A percentile compares a stretch with the other conserved stretches of the same genome.
Evolutionary conservation across 1,140 invertebrate species (phyloP).

Genomic region (Papilio polytes): DNA sequence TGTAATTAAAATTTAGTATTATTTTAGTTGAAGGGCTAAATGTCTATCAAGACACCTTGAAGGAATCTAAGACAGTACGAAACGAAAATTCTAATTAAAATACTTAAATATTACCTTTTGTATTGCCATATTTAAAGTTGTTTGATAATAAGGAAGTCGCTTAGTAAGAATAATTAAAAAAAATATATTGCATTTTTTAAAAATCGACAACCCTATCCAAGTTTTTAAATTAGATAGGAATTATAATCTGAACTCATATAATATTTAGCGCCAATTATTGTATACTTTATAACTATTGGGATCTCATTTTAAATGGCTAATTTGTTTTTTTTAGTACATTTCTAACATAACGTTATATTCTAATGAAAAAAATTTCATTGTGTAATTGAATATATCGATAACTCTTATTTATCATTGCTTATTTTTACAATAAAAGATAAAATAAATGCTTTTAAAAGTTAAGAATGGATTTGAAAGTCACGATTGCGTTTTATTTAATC

Average conservation of each 20-base stretch:
- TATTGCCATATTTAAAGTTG: neutral
- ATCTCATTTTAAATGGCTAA: neutral
- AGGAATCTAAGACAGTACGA: neutral
- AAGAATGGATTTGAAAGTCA: slow-evolving; percentile 14
- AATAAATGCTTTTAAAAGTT: slow-evolving; percentile 14
- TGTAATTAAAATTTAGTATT: neutral
- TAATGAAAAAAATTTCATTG: neutral
- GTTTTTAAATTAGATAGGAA: too few relatives aligned
- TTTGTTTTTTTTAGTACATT: neutral
- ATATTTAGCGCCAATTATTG: too few relatives aligned
- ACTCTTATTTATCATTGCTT: neutral
- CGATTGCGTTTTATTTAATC: neutral
- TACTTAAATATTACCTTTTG: neutral
- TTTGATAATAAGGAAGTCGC: neutral
- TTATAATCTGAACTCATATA: too few relatives aligned
- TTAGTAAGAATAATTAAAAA: too few relatives aligned
- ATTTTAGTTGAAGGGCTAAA: neutral
- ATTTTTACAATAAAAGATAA: slow-evolving; percentile 10
- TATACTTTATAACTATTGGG: too few relatives aligned
- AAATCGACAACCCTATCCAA: too few relatives aligned
- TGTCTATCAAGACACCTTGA: neutral
- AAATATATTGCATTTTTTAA: too few relatives aligned
- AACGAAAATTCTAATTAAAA: neutral
- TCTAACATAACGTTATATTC: neutral
- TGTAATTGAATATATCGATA: slow-evolving; percentile 9